Evolutionary conservation across 2,888 invertebrate species (phyloP).

Genomic region (Diarsia dahlii): DNA sequence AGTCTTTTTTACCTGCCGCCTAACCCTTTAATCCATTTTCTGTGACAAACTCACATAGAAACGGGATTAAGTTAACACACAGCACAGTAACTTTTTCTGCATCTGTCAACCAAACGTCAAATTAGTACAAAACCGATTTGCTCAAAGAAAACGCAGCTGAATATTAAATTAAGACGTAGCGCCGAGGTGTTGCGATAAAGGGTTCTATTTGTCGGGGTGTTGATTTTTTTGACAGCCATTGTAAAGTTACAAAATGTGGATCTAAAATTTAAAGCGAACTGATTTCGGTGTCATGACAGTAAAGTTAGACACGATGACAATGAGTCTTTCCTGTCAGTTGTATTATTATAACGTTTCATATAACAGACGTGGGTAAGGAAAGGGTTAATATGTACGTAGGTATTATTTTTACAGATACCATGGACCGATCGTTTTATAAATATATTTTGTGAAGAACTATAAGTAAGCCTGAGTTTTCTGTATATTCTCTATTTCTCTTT

Average conservation of each 20-base stretch:
- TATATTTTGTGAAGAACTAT: neutral
- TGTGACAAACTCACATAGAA: slow-evolving; percentile 67
- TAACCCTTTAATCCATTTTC: slow-evolving; percentile 81
- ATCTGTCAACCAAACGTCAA: slow-evolving; percentile 86
- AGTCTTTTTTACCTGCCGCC: slow-evolving; percentile 77
- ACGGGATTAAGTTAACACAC: slow-evolving; percentile 79
- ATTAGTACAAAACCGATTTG: slow-evolving; percentile 84
- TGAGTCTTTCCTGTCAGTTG: slow-evolving; percentile 67
- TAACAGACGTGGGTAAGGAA: slow-evolving; percentile 9
- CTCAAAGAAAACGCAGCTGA: slow-evolving; percentile 81
- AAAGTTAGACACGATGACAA: slow-evolving; percentile 64
- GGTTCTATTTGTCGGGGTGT: slow-evolving; percentile 79
- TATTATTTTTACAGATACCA: slow-evolving; percentile 12
- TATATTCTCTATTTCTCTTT: too few relatives aligned
- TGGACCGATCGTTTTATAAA: neutral
- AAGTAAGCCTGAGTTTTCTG: neutral
- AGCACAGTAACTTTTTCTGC: slow-evolving; percentile 71
- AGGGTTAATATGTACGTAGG: slow-evolving; percentile 19
- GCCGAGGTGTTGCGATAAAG: slow-evolving; percentile 74
- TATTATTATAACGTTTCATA: slow-evolving; percentile 48
- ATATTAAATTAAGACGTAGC: slow-evolving; percentile 81
- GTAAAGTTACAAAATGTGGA: slow-evolving; percentile 73
- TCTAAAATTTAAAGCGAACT: slow-evolving; percentile 73
- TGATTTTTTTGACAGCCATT: slow-evolving; percentile 85
- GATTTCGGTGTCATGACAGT: slow-evolving; percentile 72